These are phyloP conservation scores for Heteronetta atricapilla DNA, from an alignment of 2,113 vertebrate genomes.

Conservation along the genomic window DNA sequence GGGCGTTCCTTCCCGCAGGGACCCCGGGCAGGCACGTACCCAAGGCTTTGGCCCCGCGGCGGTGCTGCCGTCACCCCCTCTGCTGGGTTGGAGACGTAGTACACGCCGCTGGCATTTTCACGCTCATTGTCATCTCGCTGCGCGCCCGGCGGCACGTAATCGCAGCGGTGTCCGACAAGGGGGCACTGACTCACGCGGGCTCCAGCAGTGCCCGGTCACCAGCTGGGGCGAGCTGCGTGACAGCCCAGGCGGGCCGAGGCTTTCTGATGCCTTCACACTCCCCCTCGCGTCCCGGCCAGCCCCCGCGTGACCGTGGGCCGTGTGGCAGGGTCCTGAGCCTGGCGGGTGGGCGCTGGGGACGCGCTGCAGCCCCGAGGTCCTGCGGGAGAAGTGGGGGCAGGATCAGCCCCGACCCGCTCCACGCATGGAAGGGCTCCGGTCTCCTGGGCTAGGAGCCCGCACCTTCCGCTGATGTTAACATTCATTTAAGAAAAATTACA, in stretches of 20 bases:
- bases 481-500: slow-evolving; percentile 61
- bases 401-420: neutral
- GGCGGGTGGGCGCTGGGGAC: accelerated
- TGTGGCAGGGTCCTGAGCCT: neutral
- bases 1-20: neutral
- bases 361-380: accelerated
- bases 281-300: neutral
- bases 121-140: neutral
- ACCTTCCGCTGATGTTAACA: slow-evolving; percentile 19
- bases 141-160: neutral
- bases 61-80: slow-evolving; percentile 35
- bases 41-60: neutral
- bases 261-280: accelerated
- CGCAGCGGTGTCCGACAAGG: neutral
- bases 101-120: neutral
- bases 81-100: neutral
- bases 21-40: neutral
- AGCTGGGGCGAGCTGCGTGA: neutral
- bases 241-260: neutral
- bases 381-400: neutral
- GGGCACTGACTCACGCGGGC: neutral
- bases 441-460: neutral
- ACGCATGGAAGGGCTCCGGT: neutral
- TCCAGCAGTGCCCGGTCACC: neutral
- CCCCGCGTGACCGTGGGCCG: too few relatives aligned